Evolutionary conservation across 2,888 invertebrate species (phyloP).

Genomic region (Cyclophora albipunctata): DNA sequence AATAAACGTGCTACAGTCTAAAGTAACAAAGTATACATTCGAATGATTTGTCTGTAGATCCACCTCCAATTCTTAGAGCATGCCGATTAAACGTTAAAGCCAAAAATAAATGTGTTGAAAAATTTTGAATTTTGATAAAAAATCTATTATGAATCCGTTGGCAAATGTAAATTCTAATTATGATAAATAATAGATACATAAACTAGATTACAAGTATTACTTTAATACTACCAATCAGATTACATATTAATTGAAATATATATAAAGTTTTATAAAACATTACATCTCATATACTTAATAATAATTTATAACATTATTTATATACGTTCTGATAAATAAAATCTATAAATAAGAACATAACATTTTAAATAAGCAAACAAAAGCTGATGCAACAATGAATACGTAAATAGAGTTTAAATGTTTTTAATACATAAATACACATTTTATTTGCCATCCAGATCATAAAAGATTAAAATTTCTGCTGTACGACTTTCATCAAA

Average conservation of each 20-base stretch:
- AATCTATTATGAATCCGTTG: conserved; percentile 57
- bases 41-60: conserved; percentile 23
- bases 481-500: conserved; percentile 8
- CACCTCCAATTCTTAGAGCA: conserved; percentile 68
- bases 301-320: too few species aligned
- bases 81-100: conserved; percentile 54
- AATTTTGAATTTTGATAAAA: conserved; percentile 65
- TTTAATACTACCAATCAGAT: too few species aligned
- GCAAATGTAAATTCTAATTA: conserved; percentile 29
- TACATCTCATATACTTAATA: too few species aligned
- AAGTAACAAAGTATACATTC: background rate
- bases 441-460: conserved; percentile 56
- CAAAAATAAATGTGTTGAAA: conserved; percentile 40
- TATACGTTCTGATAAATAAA: background rate
- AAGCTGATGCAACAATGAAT: too few species aligned
- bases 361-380: background rate
- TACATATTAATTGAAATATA: background rate
- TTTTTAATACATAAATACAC: background rate
- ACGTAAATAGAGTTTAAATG: conserved; percentile 10
- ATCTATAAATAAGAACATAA: background rate
- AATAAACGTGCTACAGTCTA: conserved; percentile 11
- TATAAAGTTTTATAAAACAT: background rate
- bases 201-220: too few species aligned
- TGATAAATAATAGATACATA: background rate
- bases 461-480: conserved; percentile 42